These are phyloP conservation scores for Cisticola juncidis DNA, from an alignment of 2,113 vertebrate genomes.

Conservation along the genomic window DNA sequence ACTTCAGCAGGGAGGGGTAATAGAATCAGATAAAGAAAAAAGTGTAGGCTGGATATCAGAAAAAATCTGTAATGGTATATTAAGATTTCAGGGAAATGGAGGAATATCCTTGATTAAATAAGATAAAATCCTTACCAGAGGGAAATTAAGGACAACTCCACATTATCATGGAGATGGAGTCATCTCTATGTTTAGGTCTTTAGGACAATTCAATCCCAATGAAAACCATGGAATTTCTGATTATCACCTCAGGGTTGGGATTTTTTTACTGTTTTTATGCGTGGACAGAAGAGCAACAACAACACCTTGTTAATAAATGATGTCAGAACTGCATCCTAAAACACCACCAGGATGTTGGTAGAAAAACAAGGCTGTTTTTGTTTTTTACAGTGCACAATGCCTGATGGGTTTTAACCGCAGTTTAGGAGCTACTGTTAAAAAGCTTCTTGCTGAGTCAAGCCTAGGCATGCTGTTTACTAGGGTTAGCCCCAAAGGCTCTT, in stretches of 20 bases:
- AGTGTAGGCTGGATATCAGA: slow-evolving; percentile 34
- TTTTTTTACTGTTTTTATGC: not conserved
- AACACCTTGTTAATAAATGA: slow-evolving; percentile 41
- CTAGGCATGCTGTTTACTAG: slow-evolving; percentile 58
- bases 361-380: slow-evolving; percentile 68
- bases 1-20: slow-evolving; percentile 8
- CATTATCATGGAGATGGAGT: not conserved
- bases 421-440: slow-evolving; percentile 66
- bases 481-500: slow-evolving; percentile 47
- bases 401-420: slow-evolving; percentile 62
- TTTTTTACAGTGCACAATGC: slow-evolving; percentile 34
- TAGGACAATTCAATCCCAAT: not conserved
- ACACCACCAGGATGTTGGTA: slow-evolving; percentile 12
- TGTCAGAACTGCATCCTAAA: slow-evolving; percentile 48
- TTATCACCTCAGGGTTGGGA: not conserved
- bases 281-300: not conserved
- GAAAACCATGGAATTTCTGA: not conserved
- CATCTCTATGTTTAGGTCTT: not conserved
- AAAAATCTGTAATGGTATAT: slow-evolving; percentile 50
- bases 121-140: slow-evolving; percentile 38
- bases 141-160: slow-evolving; percentile 46
- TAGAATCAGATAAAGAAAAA: slow-evolving; percentile 46
- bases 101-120: slow-evolving; percentile 12
- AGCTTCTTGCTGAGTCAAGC: slow-evolving; percentile 64
- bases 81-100: slow-evolving; percentile 41